phyloP scores from a whole-genome alignment of 2,888 invertebrate genomes.

The Lasioglossum figueresi region DNA sequence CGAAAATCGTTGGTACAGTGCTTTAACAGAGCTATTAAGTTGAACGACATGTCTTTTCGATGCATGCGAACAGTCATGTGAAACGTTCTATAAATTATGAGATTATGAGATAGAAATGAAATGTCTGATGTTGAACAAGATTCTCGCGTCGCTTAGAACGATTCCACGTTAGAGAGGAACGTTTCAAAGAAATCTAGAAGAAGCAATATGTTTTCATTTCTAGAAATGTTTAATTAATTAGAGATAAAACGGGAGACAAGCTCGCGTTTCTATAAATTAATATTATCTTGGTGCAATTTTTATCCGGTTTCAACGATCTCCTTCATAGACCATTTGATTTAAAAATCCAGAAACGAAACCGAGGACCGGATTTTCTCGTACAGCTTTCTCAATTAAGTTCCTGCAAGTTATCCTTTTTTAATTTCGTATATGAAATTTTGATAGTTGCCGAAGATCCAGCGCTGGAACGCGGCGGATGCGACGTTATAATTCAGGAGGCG shows the following conservation, averaged over 20 bases:
- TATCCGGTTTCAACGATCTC: background rate
- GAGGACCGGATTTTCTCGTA: slow-evolving; percentile 12
- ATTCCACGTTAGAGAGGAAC: background rate
- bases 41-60: background rate
- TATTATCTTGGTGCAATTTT: background rate
- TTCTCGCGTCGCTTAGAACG: background rate
- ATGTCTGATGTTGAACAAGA: background rate
- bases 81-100: background rate
- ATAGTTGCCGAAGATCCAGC: slow-evolving; percentile 31
- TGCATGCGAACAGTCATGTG: background rate
- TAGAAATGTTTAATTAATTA: background rate
- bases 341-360: slow-evolving; percentile 20
- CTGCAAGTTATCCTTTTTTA: slow-evolving; percentile 32
- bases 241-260: background rate
- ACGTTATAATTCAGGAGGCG: slow-evolving; percentile 56
- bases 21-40: too few relatives aligned
- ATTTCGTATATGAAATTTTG: slow-evolving; percentile 1
- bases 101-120: background rate
- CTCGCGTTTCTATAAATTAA: background rate
- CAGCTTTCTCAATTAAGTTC: slow-evolving; percentile 43
- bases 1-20: background rate
- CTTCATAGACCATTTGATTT: slow-evolving; percentile 30
- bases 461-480: slow-evolving; percentile 17
- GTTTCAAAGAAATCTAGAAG: background rate
- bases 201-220: background rate